Evolutionary conservation across 2,113 vertebrate species (phyloP), one percentile per base, ranked within the genome.

Genomic region (Oreocharis arfaki): DNA sequence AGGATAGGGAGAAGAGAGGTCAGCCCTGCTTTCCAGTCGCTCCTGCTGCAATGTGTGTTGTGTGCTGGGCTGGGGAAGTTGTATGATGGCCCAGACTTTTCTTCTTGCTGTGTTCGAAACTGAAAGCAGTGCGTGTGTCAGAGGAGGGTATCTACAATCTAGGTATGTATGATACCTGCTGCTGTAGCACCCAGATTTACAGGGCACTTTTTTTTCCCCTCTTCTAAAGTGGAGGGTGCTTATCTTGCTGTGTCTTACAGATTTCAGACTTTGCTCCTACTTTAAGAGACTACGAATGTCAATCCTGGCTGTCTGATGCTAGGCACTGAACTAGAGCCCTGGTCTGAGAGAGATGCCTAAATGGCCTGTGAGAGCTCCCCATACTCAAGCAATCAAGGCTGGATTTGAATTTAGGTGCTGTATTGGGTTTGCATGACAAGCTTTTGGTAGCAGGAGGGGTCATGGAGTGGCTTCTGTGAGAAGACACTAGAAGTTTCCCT

Each of bases 1-100:
- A 41, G 37, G 32, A 18, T 78, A 46, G 19, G 63, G 39, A 64
- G 49, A 15, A 39, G 32, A 11, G n/a, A 18, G 30, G 27, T 30
- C 53, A 82, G 23, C n/a, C 33, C n/a, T 37, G 60, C 14, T 87
- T 83, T 47, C 53, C 57, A 23, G 13, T 60, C 0, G 0, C n/a
- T 60, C 22, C 55, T 76, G 37, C 52, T 76, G 33, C 32, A 23
- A 3, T 7, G 0, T 1, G 0, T 2, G 6, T 10, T 50, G 24
- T 53, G 50, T 73, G 44, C 44, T 65, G 63, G 49, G 64, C 61
- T 81, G 42, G 42, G 52, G 49, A 64, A 65, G 47, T 27, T 65
- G n/a, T 23, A 3, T 33, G 56, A 8, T 73, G 67, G 26, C 57
- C 65, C n/a, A 50, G 68, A 26, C 50, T 60, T 80, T n/a, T 69